Base-by-base conservation (phyloP, 1,140 invertebrate species). In the Homalodisca vitripennis region DNA sequence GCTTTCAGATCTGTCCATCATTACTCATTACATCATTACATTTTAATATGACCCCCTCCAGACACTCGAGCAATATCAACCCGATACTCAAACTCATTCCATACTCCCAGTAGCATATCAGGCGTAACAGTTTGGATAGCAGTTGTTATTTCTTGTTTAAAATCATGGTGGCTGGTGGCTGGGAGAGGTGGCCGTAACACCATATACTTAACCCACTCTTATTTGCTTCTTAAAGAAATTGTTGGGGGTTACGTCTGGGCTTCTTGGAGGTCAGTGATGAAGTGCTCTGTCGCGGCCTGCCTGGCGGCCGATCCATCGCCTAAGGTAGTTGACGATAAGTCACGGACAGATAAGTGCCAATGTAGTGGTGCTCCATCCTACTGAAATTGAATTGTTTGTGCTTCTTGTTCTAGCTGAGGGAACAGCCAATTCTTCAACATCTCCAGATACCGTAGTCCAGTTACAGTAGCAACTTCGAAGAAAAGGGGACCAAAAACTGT, bases 221-320 rank as follows among this genome's bases (percentile, higher is more conserved):
- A 62, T 31, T 12, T n/a, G n/a, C n/a, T n/a, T n/a, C n/a, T n/a
- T 6, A 31, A 62, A 29, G 29, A 62, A 62, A 62, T 13, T 30
- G 6, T 14, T 12, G 22, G 57, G 57, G 57, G 57, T 6, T 6
- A 26, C 3, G 51, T 20, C 24, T 3, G 30, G 27, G 57, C 26
- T 31, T 62, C 30, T 31, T 62, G 26, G 24, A 29, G 27, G 29
- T 53, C 48, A 55, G 10, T 47, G 66, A 48, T 48, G 26, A 55
- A 68, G 27, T 69, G 66, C 41, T 68, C 48, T 53, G 48, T 53
- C 48, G 6, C 48, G 48, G 22, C 10, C 48, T 53, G 48, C 48
- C 20, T 53, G 26, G 48, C 70, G 51, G 27, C 73, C 53, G 70
- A 75, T 74, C 70, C 72, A 76, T 14, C 67, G 31, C 57, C 70